phyloP scores from a whole-genome alignment of 2,113 vertebrate species.

The Chionis minor region DNA sequence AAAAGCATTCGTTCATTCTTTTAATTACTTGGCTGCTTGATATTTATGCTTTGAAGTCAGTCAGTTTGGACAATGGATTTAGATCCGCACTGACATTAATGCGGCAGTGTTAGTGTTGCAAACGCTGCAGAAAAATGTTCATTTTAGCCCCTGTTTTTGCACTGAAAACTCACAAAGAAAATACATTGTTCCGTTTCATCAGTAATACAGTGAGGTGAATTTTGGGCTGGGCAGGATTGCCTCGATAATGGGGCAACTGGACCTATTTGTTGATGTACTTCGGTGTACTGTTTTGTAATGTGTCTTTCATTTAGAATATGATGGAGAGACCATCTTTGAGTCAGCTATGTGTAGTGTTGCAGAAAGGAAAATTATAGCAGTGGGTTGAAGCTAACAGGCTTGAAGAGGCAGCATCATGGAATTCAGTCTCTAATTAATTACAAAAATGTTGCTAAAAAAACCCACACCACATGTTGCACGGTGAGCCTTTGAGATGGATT shows the following conservation, averaged over 20 bases:
- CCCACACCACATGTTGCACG: too few relatives aligned
- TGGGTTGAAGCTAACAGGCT: background rate
- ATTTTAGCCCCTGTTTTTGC: background rate
- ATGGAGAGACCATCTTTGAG: conserved; percentile 12
- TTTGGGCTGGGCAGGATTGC: background rate
- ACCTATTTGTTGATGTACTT: background rate
- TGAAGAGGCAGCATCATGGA: background rate
- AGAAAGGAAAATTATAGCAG: background rate
- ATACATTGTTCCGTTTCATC: background rate
- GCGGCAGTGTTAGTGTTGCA: conserved; percentile 11
- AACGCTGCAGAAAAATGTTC: background rate
- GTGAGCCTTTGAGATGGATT: background rate
- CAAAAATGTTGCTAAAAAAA: background rate
- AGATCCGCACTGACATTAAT: conserved; percentile 4
- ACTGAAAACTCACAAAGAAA: background rate
- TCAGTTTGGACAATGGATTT: background rate
- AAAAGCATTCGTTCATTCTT: accelerated
- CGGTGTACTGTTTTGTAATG: background rate
- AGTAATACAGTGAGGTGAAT: background rate
- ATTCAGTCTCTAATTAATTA: background rate
- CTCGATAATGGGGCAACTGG: background rate
- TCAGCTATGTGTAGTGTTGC: background rate
- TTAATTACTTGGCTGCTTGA: background rate
- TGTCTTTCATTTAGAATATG: background rate
- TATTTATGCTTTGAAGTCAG: background rate